Conservation (phyloP, 37 sponge, comb jelly and placozoan genomes). For the Halichondria panicea region DNA sequence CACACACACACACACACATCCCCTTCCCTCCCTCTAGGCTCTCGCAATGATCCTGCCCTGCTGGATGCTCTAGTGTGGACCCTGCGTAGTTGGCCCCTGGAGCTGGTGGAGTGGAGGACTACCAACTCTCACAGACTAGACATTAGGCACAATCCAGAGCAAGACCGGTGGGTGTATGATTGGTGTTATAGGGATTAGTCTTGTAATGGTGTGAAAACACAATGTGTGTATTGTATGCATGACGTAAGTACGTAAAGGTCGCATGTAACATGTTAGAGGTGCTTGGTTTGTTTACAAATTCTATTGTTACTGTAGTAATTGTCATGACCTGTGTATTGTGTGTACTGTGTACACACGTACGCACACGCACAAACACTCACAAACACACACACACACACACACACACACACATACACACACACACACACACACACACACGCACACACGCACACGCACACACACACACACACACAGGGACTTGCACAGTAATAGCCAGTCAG, state of each 20-base stretch:
- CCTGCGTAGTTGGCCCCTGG: conserved; percentile 80
- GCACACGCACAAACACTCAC: background rate
- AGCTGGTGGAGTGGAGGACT: conserved; percentile 70
- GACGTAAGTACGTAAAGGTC: too few relatives aligned
- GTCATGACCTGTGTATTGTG: too few relatives aligned
- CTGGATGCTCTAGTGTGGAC: conserved; percentile 75
- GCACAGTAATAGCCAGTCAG: conserved; percentile 51
- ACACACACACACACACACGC: conserved; percentile 38
- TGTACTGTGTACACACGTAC: too few relatives aligned
- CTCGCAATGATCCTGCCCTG: conserved; percentile 5
- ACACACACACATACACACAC: conserved; percentile 43
- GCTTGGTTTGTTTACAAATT: too few relatives aligned
- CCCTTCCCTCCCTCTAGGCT: background rate
- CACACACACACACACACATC: background rate
- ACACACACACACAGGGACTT: conserved; percentile 33
- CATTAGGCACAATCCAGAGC: conserved; percentile 65
- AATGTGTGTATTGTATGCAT: too few relatives aligned
- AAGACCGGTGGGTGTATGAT: conserved; percentile 74
- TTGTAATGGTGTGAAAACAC: too few relatives aligned
- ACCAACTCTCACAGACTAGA: conserved; percentile 80
- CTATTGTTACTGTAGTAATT: too few relatives aligned
- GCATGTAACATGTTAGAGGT: too few relatives aligned
- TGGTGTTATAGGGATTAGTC: too few relatives aligned
- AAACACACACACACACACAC: conserved; percentile 34
- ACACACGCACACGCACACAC: conserved; percentile 26